Base-by-base conservation (phyloP, 2,888 invertebrate genomes). In the Andrena dorsata region DNA sequence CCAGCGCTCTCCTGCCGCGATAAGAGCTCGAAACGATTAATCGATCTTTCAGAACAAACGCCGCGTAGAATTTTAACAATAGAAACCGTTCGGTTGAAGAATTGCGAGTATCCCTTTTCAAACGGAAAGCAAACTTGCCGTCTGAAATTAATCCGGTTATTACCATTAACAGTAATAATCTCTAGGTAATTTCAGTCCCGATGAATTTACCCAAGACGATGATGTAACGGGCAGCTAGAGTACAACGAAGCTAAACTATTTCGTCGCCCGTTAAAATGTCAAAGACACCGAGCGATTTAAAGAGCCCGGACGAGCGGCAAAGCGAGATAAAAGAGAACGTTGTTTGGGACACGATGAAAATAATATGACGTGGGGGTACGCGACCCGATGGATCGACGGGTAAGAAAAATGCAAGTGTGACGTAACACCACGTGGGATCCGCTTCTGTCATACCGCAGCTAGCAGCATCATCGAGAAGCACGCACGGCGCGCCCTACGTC, bases 381-480 rank as follows among this genome's bases (percentile, higher is more conserved):
- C 20, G 26, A 16, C 35, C 35, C 51, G 61, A 60, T 53, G 60
- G 60, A 58, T 69, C 61, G 69, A 76, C 61, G 76, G 56, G 49
- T 20, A 72, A 76, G 78, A 86, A 84, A 86, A 79, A 73, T 73
- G 65, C 75, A 84, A 80, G 79, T 70, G 63, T 86, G 86, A 86
- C 76, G 84, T 80, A 86, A 86, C 76, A 77, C 80, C 82, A 86
- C 82, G 86, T 87, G 86, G 84, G 79, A 80, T 84, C 76, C 71
- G 64, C 74, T 75, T 82, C 72, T 76, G 84, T 84, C 83, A 82
- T 77, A 83, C 82, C 35, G 76, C 83, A 82, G 84, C 8, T 10
- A 56, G 61, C 60, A 77, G 76, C 72, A 69, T 73, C 82, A 73
- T 60, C 82, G 65, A 71, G 65, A 53, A 70, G 65, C 76, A 66